A percentile compares a stretch with the other conserved stretches of the same genome.
Conservation (phyloP, 1,140 invertebrate genomes). For the Eupristina koningsbergeri region DNA sequence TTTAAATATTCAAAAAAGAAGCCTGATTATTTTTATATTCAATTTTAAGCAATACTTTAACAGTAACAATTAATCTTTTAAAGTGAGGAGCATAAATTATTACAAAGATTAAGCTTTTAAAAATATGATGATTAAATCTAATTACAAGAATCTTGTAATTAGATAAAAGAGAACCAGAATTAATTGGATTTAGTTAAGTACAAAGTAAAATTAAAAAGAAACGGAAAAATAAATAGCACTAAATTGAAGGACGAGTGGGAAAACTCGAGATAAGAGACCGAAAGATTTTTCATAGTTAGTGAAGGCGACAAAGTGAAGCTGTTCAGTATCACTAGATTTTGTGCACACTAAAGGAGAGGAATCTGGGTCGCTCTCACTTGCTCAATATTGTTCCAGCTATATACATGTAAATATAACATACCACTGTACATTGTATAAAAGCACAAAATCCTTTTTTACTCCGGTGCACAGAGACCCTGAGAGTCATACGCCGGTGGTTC, state of each 20-base stretch:
- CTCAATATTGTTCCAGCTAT: constrained; percentile 9
- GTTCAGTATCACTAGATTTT: background rate
- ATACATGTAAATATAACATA: background rate
- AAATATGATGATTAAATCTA: too few species aligned
- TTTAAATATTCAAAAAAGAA: too few species aligned
- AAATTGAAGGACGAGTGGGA: background rate
- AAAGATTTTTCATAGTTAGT: constrained; percentile 22
- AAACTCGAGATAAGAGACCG: background rate
- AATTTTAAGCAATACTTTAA: too few species aligned
- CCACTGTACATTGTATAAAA: background rate
- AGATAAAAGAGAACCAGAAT: too few species aligned
- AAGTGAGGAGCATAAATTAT: too few species aligned
- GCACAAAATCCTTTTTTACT: constrained; percentile 21
- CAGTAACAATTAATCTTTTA: too few species aligned
- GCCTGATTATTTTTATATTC: too few species aligned
- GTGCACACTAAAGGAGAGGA: constrained; percentile 24
- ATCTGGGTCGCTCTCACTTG: constrained; percentile 37
- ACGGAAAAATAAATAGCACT: background rate
- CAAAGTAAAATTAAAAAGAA: too few species aligned
- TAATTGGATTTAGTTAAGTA: too few species aligned
- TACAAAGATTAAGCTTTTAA: too few species aligned
- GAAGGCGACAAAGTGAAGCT: background rate
- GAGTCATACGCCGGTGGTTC: background rate
- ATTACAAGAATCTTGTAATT: too few species aligned
- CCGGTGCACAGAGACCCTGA: background rate